phyloP scores from a whole-genome alignment of 2,888 invertebrate species.

The Drosophila pegasa region DNA sequence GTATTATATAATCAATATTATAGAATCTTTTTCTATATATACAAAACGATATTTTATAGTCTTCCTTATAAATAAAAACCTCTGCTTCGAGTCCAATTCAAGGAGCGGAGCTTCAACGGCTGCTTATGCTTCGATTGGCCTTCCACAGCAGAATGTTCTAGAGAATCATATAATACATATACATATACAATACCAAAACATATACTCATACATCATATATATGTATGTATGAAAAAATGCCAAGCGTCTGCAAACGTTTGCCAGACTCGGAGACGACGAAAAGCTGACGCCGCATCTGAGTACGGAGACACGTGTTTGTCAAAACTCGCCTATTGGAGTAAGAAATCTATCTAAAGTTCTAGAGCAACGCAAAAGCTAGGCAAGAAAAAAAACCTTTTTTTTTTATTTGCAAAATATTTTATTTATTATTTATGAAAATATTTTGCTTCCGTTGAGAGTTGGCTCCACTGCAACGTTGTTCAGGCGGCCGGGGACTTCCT shows the following conservation, averaged over 20 bases:
- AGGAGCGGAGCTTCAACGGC: not conserved
- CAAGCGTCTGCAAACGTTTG: not conserved
- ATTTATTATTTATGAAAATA: not conserved
- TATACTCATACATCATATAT: not conserved
- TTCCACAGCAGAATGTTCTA: not conserved
- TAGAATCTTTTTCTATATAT: too few species aligned
- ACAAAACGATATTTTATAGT: too few species aligned
- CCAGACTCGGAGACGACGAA: not conserved
- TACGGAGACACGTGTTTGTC: not conserved
- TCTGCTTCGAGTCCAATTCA: not conserved
- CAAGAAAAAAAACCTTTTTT: not conserved
- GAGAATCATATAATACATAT: not conserved
- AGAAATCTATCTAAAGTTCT: not conserved
- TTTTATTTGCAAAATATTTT: not conserved
- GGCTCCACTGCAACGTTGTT: too few species aligned
- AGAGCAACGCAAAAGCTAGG: too few species aligned
- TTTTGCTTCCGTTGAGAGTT: too few species aligned
- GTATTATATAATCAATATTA: too few species aligned
- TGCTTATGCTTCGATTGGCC: not conserved
- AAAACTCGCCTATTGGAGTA: not conserved
- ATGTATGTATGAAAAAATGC: not conserved
- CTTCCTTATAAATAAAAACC: not conserved
- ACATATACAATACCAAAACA: not conserved
- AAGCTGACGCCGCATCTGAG: not conserved
- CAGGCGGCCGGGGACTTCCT: too few species aligned